Conservation (phyloP, 2,888 invertebrate genomes). For the Athripsodes cinereus region DNA sequence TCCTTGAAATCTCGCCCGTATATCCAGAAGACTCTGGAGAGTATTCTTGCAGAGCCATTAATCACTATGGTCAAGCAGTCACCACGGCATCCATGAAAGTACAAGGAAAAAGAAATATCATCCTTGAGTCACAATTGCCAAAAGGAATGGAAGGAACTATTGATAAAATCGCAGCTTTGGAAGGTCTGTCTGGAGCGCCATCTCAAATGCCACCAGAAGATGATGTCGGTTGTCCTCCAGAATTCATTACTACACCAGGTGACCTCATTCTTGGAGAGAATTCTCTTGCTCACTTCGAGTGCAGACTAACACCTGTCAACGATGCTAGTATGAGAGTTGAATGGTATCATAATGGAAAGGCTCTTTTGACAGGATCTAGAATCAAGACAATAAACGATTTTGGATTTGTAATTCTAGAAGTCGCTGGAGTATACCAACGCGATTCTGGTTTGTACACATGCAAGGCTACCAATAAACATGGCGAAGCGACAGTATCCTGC, state of each 20-base stretch:
- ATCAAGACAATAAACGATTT: conserved; percentile 96
- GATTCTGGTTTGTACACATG: conserved; percentile 91
- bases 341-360: conserved; percentile 97
- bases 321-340: conserved; percentile 93
- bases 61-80: conserved; percentile 87
- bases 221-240: conserved; percentile 82
- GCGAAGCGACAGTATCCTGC: conserved; percentile 84
- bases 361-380: conserved; percentile 83
- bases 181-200: conserved; percentile 71
- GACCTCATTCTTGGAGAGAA: conserved; percentile 82
- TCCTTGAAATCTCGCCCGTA: conserved; percentile 94
- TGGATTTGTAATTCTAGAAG: conserved; percentile 94
- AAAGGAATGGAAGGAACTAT: conserved; percentile 92
- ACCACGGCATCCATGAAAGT: conserved; percentile 86
- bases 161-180: conserved; percentile 86
- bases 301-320: conserved; percentile 79
- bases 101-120: conserved; percentile 86
- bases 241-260: conserved; percentile 81
- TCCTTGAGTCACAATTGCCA: conserved; percentile 84
- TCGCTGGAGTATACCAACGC: conserved; percentile 87
- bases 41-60: conserved; percentile 81
- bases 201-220: conserved; percentile 67
- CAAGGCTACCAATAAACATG: conserved; percentile 87
- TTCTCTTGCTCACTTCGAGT: conserved; percentile 88
- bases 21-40: conserved; percentile 95